Evolutionary conservation across 2,888 invertebrate genomes (phyloP).

Genomic region (Hybos culiciformis): DNA sequence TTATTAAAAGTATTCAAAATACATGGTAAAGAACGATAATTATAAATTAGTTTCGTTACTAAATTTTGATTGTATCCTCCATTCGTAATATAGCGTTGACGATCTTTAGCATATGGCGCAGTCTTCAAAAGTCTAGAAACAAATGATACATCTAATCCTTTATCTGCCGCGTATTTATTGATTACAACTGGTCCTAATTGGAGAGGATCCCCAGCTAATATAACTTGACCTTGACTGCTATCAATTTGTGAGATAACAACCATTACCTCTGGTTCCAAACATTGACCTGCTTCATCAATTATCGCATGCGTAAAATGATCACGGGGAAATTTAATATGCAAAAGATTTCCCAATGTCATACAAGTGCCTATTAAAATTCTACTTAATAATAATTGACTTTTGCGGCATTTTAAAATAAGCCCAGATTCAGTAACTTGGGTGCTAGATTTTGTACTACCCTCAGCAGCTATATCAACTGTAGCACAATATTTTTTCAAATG

Average conservation of each 20-base stretch:
- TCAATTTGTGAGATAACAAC: conserved; percentile 58
- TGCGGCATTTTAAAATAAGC: conserved; percentile 41
- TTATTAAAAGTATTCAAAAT: conserved; percentile 63
- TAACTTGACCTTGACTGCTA: conserved; percentile 46
- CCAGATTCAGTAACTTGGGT: conserved; percentile 27
- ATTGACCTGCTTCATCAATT: conserved; percentile 89
- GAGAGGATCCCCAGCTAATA: conserved; percentile 74
- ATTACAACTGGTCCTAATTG: conserved; percentile 77
- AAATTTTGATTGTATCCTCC: conserved; percentile 66
- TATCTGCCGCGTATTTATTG: conserved; percentile 47
- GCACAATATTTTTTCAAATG: conserved; percentile 56
- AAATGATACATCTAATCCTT: conserved; percentile 59
- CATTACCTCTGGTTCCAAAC: conserved; percentile 80
- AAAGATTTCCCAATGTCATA: conserved; percentile 52
- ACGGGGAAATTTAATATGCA: conserved; percentile 51
- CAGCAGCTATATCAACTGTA: conserved; percentile 34
- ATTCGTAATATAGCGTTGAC: conserved; percentile 37
- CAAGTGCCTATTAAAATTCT: conserved; percentile 81
- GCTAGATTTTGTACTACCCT: conserved; percentile 20
- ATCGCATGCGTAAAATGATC: conserved; percentile 85
- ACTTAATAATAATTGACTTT: conserved; percentile 54
- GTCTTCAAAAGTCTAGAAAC: conserved; percentile 51
- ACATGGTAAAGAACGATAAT: conserved; percentile 73
- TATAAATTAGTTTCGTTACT: conserved; percentile 71
- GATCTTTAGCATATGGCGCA: conserved; percentile 54